Base-by-base conservation (phyloP, 2,888 invertebrate genomes). In the Pollenia amentaria region DNA sequence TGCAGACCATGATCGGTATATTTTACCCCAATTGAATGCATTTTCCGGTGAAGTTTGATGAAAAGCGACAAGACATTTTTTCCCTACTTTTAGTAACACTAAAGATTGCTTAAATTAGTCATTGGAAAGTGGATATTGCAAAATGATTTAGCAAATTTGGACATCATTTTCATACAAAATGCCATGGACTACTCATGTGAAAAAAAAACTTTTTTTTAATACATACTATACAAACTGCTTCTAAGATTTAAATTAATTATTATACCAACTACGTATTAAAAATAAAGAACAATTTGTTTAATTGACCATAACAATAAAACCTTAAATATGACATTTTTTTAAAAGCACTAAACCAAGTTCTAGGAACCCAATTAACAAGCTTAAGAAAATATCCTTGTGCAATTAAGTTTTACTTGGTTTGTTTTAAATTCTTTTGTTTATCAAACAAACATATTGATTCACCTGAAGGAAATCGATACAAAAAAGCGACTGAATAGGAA, bases 311-410 rank as follows among this genome's bases (percentile, higher is more conserved):
- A 29, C 53, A 62, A 72, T 51, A 64, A 72, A 29, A 79, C 53
- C 51, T 16, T 44, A 72, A 62, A 53, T 46, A 11, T 73, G 18
- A 51, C 38, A 29, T 10, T 57, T 44, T 11, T 48, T 16, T 18
- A 12, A 38, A 48, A 46, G 12, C 12, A 42, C 2, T 40, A 18
- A 73, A 73, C n/a, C 46, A 42, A 70, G 11, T 46, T 48, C 21
- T 12, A 38, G 11, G 48, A 75, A 64, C 8, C 75, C 62, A 64
- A 40, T 42, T 46, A 38, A 48, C n/a, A 21, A 1, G 11, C 64
- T 62, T 75, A 62, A 44, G 64, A 65, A 65, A 44, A 64, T 44
- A 65, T 77, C 44, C 65, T 76, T 65, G 29, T n/a, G 44, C 76
- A 42, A 42, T 55, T 29, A 42, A 51, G n/a, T 60, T 46, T 16